Base-by-base conservation (phyloP, 2,113 vertebrate species). In the Alectura lathami region DNA sequence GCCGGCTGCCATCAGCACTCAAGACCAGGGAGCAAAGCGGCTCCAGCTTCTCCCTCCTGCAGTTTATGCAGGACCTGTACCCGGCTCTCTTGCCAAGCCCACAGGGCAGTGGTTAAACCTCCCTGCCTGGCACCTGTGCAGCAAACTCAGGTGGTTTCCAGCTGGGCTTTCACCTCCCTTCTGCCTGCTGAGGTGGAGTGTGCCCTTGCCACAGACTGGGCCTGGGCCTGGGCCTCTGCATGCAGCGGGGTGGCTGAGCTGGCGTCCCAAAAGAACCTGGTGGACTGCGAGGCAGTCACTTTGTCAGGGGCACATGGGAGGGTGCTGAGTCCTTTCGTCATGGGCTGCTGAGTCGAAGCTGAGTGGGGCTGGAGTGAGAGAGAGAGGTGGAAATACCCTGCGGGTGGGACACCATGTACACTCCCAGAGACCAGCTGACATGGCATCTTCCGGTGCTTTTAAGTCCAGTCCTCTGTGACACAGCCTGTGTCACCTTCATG, bases 111-210 rank as follows among this genome's bases (percentile, higher is more conserved):
- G 4, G 76, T 76, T 86, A 86, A 86, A 36, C 32, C 42, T 63
- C n/a, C 29, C 13, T 3, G 13, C 26, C 34, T 83, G 54, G 72
- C 79, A 76, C 54, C 0, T 0, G 7, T 7, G 18, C 42, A 54
- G 70, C 63, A 34, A 47, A 22, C 40, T 69, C 63, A 69, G 72
- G 63, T 53, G 24, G 13, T 54, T 69, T 60, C 72, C 29, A 26
- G 16, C 34, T 17, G 4, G 15, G 47, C 63, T 69, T 89, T 45
- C 45, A 54, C n/a, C n/a, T 83, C 23, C n/a, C 23, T 69, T 40
- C 63, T 48, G 24, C 42, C 1, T 1, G 50, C 1, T 0, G 45
- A 75, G 36, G n/a, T 1, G 1, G n/a, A 81, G 17, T 0, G 0
- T 26, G 62, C 38, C 21, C 13, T 70, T 53, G 23, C 27, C 54